Conservation (phyloP, 2,797 vertebrate species). For the Tapera naevia region DNA sequence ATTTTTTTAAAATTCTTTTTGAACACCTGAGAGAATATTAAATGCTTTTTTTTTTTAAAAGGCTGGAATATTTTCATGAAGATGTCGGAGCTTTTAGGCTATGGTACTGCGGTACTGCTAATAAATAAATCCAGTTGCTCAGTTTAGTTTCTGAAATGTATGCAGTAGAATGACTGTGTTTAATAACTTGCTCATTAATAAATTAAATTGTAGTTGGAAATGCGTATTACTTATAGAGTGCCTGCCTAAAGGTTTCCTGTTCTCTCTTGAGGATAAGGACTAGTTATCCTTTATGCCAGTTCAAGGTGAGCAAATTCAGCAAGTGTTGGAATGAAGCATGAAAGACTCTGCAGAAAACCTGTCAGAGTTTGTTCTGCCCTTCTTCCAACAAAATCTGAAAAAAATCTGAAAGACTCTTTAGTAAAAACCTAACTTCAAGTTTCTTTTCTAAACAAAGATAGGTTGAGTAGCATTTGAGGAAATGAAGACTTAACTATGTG, state of each 20-base stretch:
- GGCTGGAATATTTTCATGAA: not conserved
- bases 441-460: not conserved
- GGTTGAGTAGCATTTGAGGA: not conserved
- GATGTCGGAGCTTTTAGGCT: not conserved
- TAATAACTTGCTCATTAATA: not conserved
- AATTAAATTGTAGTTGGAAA: not conserved
- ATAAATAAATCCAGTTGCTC: not conserved
- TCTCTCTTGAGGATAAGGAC: not conserved
- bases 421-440: not conserved
- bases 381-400: not conserved
- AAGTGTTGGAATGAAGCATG: not conserved
- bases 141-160: not conserved
- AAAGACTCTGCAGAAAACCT: not conserved
- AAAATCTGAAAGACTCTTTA: not conserved
- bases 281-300: not conserved
- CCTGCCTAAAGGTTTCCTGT: not conserved
- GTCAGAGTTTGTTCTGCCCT: not conserved
- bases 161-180: not conserved
- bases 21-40: not conserved
- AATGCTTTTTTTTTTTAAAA: not conserved
- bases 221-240: not conserved
- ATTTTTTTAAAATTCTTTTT: not conserved
- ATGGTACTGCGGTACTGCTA: not conserved
- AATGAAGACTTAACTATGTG: not conserved
- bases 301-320: not conserved